Percentiles rank a stretch among this genome's conserved stretches.
These are phyloP conservation scores for Leptinotarsa peninsularis DNA, from an alignment of 2,888 invertebrate genomes.

Conservation along the genomic window DNA sequence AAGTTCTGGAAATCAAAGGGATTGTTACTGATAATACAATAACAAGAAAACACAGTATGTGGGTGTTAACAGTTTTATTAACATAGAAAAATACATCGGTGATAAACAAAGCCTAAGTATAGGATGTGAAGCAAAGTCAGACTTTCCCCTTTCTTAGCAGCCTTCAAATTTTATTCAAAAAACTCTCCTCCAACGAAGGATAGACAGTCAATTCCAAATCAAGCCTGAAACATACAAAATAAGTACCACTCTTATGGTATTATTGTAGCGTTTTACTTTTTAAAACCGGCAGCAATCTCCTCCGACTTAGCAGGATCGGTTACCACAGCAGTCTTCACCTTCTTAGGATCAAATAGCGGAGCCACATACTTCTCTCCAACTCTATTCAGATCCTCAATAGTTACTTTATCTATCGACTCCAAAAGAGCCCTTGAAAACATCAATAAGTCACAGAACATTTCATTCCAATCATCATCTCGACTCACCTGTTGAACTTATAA, in stretches of 20 bases:
- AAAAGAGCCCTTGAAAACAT: constrained; percentile 72
- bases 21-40: too few relatives aligned
- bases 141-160: neutral
- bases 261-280: constrained; percentile 67
- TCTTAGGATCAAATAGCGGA: constrained; percentile 73
- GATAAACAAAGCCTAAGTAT: neutral
- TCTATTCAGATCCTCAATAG: constrained; percentile 72
- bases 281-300: constrained; percentile 75
- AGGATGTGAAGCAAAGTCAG: neutral
- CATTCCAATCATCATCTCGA: neutral
- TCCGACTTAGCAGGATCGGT: constrained; percentile 82
- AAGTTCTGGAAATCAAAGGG: too few relatives aligned
- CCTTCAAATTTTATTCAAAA: constrained; percentile 67
- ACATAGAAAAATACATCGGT: constrained; percentile 12
- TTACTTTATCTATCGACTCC: constrained; percentile 74
- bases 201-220: constrained; percentile 71
- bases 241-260: neutral
- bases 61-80: neutral
- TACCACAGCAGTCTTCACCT: constrained; percentile 77
- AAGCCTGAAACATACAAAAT: constrained; percentile 68
- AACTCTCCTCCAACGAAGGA: constrained; percentile 74
- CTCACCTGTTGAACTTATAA: constrained; percentile 76
- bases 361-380: constrained; percentile 81
- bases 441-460: too few relatives aligned
- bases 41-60: too few relatives aligned